A percentile compares a stretch with the other conserved stretches of the same genome.
phyloP scores from a whole-genome alignment of 1,140 invertebrate genomes.

The Drosophila auraria region DNA sequence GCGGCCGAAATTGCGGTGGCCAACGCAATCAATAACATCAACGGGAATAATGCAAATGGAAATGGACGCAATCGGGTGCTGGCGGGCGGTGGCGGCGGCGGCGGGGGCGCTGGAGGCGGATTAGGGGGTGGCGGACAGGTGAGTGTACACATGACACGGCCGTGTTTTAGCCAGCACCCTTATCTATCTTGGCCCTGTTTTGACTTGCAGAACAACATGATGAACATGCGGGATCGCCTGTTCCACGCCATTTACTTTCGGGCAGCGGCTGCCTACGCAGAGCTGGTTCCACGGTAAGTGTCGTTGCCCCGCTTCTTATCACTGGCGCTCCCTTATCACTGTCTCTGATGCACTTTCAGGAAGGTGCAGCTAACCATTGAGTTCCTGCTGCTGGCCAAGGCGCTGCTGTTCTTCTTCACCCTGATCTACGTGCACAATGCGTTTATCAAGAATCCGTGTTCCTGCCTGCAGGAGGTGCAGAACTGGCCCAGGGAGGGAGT shows the following conservation, averaged over 20 bases:
- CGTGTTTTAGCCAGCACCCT: slow-evolving; percentile 2
- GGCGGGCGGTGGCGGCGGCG: slow-evolving; percentile 34
- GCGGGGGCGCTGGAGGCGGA: slow-evolving; percentile 32
- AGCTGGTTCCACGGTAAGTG: slow-evolving; percentile 90
- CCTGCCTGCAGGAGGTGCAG: slow-evolving; percentile 96
- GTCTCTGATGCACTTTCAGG: slow-evolving; percentile 75
- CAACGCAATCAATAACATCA: slow-evolving; percentile 78
- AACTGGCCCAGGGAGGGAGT: slow-evolving; percentile 98
- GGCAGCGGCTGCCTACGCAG: slow-evolving; percentile 94
- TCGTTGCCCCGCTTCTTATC: slow-evolving; percentile 13
- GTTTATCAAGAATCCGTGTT: slow-evolving; percentile 96
- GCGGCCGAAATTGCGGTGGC: slow-evolving; percentile 68
- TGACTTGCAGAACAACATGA: slow-evolving; percentile 89
- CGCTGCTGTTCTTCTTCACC: slow-evolving; percentile 94
- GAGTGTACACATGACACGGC: slow-evolving; percentile 13
- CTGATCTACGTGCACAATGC: slow-evolving; percentile 97
- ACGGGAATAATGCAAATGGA: slow-evolving; percentile 45
- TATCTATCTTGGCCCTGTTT: slow-evolving; percentile 26
- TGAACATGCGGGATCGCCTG: slow-evolving; percentile 95
- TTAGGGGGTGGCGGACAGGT: slow-evolving; percentile 60
- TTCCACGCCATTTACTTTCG: slow-evolving; percentile 98
- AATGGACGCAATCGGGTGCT: slow-evolving; percentile 64
- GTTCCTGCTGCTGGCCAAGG: slow-evolving; percentile 95
- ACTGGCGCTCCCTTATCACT: neutral
- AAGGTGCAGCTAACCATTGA: slow-evolving; percentile 95